Evolutionary conservation across 2,888 invertebrate species (phyloP).

Genomic region (Nezara viridula): DNA sequence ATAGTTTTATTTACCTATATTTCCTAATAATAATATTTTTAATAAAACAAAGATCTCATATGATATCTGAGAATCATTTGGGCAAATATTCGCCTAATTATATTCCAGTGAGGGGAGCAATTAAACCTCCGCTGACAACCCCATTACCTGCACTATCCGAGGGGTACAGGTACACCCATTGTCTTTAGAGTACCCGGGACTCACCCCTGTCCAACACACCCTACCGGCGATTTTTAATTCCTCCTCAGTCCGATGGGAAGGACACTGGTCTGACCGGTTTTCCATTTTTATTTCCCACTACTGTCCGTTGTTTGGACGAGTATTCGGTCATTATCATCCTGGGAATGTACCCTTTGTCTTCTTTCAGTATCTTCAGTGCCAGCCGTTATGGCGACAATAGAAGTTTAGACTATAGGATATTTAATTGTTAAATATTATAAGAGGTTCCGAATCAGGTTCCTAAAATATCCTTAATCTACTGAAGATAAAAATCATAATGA

Average conservation of each 20-base stretch:
- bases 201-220: slow-evolving; percentile 25
- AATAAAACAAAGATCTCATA: background rate
- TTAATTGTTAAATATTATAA: too few relatives aligned
- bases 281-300: slow-evolving; percentile 24
- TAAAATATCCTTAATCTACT: too few relatives aligned
- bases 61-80: background rate
- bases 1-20: too few relatives aligned
- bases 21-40: too few relatives aligned
- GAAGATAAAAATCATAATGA: too few relatives aligned
- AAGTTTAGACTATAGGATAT: too few relatives aligned
- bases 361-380: background rate
- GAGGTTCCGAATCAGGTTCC: background rate
- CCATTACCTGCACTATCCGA: background rate
- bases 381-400: background rate
- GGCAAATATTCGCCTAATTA: background rate
- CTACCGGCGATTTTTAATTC: background rate
- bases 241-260: background rate
- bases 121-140: background rate
- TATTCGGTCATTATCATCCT: slow-evolving; percentile 6
- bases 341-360: background rate
- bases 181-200: background rate
- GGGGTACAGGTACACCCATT: background rate
- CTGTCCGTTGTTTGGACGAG: background rate
- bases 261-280: slow-evolving; percentile 45
- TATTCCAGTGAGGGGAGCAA: background rate